Conservation (phyloP, 1,140 invertebrate genomes). For the Neomicropteryx cornuta region DNA sequence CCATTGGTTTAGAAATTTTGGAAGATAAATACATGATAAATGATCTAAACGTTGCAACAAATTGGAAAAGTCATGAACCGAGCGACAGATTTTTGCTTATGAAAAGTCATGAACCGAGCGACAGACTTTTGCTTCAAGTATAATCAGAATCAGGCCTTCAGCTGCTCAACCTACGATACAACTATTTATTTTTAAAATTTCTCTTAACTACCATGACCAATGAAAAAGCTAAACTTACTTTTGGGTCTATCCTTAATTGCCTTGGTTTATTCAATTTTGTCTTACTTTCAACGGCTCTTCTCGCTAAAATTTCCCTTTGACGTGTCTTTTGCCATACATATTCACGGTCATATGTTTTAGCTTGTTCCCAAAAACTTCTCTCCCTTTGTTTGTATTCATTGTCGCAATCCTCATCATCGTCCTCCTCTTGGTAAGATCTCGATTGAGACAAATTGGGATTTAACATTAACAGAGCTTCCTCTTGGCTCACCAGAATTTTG, state of each 20-base stretch:
- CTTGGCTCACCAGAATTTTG: constrained; percentile 43
- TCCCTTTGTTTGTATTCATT: constrained; percentile 16
- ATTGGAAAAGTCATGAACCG: no score
- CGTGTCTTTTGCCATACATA: constrained; percentile 37
- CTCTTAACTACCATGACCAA: constrained; percentile 13
- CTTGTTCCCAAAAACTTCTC: constrained; percentile 33
- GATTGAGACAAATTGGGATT: constrained; percentile 30
- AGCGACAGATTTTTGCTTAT: no score
- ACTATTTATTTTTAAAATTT: constrained; percentile 21
- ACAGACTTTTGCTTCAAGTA: no score
- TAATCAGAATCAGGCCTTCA: no score
- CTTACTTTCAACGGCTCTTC: constrained; percentile 25
- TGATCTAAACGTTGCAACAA: no score
- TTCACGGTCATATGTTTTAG: constrained; percentile 29
- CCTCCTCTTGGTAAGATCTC: constrained; percentile 14
- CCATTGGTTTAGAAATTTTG: no score
- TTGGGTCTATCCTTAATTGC: constrained; percentile 2
- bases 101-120: no score
- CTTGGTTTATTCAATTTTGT: constrained; percentile 22
- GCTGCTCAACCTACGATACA: constrained; percentile 21
- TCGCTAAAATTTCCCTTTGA: constrained; percentile 28
- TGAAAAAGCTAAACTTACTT: no score
- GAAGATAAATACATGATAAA: no score
- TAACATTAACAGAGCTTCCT: constrained; percentile 37
- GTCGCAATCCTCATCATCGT: constrained; percentile 26